Base-by-base conservation (phyloP, 2,888 invertebrate genomes). In the Drosophila birchii region DNA sequence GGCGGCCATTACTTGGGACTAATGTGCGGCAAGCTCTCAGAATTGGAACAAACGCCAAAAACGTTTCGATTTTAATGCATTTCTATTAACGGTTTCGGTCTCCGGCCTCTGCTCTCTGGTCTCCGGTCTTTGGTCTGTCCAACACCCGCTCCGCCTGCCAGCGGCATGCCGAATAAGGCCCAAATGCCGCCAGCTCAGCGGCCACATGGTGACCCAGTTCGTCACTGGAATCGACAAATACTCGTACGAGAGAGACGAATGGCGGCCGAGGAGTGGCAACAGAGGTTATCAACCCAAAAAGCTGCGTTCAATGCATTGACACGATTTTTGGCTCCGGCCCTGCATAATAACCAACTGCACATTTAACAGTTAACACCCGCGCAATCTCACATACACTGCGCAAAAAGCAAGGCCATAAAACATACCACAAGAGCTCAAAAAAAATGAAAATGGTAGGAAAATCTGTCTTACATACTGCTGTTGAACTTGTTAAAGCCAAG, bases 1-100 rank as follows among this genome's bases (percentile, higher is more conserved):
- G 74, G 62, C 58, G 67, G 57, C 58, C 81, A 86, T 88, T 78
- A 84, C 78, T 88, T 75, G 71, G 69, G 79, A 83, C 79, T 79
- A 88, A 85, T 85, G 84, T 81, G 87, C 68, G 76, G 78, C 81
- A 78, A 81, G 89, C 84, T 79, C 84, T 72, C 73, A 85, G 89
- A 85, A 85, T 85, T 84, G 84, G 84, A 88, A 88, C 84, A 85
- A 84, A 84, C 71, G 77, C 71, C 68, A 74, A 61, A 61, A 70
- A 70, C 58, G 43, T 44, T 75, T 73, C 69, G 67, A 75, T 78
- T 81, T 81, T 86, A 85, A 81, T 88, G 84, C 84, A 85, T 85
- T 88, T 85, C 87, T 88, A 86, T 86, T 85, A 85, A 85, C 89
- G 79, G 84, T 83, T 83, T 73, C 34, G 55, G 43, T 58, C 68